Percentiles rank a stretch among this genome's conserved stretches.
phyloP scores from a whole-genome alignment of 2,797 vertebrate genomes.

The Helarctos malayanus region DNA sequence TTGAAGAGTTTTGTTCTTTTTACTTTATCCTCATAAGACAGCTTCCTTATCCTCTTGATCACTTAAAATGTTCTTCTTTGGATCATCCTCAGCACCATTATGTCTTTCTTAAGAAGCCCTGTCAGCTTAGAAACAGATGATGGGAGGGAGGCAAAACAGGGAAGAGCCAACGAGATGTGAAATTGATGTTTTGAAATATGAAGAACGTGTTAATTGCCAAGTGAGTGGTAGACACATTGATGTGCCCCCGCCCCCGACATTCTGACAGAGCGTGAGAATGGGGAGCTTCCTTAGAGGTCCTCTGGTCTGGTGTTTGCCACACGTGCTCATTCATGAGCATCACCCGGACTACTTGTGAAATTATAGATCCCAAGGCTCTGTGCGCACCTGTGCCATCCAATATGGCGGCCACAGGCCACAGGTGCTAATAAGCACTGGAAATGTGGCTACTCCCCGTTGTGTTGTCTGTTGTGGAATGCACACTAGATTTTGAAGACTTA shows the following conservation, averaged over 20 bases:
- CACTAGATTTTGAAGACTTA: not conserved
- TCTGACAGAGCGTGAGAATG: not conserved
- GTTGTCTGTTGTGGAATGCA: not conserved
- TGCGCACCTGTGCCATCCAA: too few relatives aligned
- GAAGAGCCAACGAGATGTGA: not conserved
- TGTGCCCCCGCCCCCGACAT: accelerated
- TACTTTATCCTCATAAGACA: not conserved
- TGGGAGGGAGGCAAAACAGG: not conserved
- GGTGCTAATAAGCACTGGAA: not conserved
- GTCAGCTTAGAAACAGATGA: not conserved
- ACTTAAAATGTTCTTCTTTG: not conserved
- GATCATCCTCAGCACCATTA: not conserved
- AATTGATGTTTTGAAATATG: not conserved
- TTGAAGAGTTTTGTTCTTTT: conserved; percentile 4
- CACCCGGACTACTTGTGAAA: not conserved
- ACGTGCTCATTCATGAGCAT: not conserved
- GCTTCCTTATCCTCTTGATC: not conserved
- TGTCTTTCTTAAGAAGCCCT: not conserved
- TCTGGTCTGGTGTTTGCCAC: not conserved
- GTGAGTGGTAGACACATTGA: not conserved
- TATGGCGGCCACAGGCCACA: accelerated
- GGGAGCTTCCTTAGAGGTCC: not conserved
- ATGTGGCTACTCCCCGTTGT: not conserved
- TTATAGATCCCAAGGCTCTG: not conserved
- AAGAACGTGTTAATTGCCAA: accelerated